Evolutionary conservation across 2,888 invertebrate species (phyloP).

Genomic region (Coenonympha glycerion): DNA sequence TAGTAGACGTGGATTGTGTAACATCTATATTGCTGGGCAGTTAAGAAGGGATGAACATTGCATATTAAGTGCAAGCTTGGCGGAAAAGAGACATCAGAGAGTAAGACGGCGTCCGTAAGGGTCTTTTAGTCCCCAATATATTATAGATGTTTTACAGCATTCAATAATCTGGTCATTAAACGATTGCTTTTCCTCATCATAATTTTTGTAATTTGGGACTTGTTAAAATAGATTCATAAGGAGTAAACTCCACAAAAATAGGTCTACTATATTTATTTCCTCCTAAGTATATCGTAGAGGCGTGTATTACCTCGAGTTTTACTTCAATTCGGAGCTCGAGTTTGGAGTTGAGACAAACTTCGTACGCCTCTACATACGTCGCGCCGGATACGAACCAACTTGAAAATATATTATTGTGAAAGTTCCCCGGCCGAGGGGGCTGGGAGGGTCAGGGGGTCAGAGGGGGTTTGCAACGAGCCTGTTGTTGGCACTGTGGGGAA

Average conservation of each 20-base stretch:
- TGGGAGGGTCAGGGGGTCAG: not conserved
- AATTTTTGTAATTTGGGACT: too few relatives aligned
- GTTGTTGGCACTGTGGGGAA: not conserved
- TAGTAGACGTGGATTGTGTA: too few relatives aligned
- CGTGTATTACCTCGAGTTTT: not conserved
- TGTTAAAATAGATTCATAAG: too few relatives aligned
- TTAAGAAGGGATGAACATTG: too few relatives aligned
- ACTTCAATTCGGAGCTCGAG: not conserved
- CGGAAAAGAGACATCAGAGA: too few relatives aligned
- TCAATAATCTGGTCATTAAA: too few relatives aligned
- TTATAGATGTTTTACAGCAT: too few relatives aligned
- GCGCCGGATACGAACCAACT: slow-evolving; percentile 7
- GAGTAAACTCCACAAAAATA: not conserved
- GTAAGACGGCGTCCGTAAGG: too few relatives aligned
- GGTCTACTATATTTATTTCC: not conserved
- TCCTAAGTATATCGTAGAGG: not conserved
- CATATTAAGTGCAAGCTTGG: too few relatives aligned
- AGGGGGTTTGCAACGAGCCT: not conserved
- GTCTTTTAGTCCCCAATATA: too few relatives aligned
- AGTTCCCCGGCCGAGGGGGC: not conserved
- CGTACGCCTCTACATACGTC: slow-evolving; percentile 5
- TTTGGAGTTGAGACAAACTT: slow-evolving; percentile 1
- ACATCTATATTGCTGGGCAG: too few relatives aligned
- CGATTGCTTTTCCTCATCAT: too few relatives aligned
- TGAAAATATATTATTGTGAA: slow-evolving; percentile 11